Percentiles rank a stretch among this genome's conserved stretches.
These are phyloP conservation scores for Periplaneta americana DNA, from an alignment of 1,140 invertebrate genomes.

Conservation along the genomic window DNA sequence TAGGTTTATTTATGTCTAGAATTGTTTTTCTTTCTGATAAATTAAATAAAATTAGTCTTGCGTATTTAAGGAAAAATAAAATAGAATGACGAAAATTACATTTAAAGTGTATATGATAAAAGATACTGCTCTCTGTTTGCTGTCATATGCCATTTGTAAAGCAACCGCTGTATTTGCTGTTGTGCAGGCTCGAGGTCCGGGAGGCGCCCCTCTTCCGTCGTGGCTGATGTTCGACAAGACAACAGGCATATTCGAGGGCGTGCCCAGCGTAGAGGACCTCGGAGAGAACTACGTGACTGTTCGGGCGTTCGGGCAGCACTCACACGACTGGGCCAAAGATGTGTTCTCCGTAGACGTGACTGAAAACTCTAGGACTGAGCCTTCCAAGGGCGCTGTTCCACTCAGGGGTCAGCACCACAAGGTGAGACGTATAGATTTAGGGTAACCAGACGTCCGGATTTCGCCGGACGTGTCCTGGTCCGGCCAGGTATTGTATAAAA, in stretches of 20 bases:
- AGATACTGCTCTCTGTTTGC: background rate
- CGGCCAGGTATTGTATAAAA: too few species aligned
- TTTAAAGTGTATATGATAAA: background rate
- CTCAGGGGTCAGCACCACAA: background rate
- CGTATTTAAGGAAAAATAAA: too few species aligned
- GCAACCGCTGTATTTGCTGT: background rate
- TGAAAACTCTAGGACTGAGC: background rate
- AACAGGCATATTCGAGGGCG: constrained; percentile 42
- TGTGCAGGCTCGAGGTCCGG: constrained; percentile 31
- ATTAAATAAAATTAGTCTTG: too few species aligned
- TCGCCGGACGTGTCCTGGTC: background rate
- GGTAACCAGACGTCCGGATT: too few species aligned
- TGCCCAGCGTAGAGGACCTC: constrained; percentile 48
- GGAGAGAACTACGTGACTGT: constrained; percentile 48
- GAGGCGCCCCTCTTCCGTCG: constrained; percentile 26
- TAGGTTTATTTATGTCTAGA: too few species aligned
- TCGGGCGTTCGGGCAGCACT: constrained; percentile 37
- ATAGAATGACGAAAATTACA: too few species aligned
- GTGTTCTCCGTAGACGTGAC: constrained; percentile 46
- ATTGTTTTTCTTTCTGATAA: too few species aligned
- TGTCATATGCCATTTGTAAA: background rate
- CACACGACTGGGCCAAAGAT: constrained; percentile 39
- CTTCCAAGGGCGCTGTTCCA: background rate
- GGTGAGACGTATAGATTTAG: background rate
- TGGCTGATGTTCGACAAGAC: constrained; percentile 35